Evolutionary conservation across 2,113 vertebrate genomes (phyloP).

Genomic region (Chitala chitala): DNA sequence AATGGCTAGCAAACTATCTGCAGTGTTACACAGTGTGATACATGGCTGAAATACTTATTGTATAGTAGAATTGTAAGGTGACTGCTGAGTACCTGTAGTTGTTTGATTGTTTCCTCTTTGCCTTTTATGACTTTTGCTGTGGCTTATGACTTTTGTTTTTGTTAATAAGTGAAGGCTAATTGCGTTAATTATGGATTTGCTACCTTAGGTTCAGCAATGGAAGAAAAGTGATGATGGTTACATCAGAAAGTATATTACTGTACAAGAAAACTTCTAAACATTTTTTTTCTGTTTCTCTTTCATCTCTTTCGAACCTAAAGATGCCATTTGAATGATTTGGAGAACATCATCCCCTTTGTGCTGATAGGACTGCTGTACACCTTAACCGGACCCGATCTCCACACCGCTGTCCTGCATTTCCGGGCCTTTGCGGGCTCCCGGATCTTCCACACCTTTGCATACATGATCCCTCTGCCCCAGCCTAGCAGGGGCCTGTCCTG

Average conservation of each 20-base stretch:
- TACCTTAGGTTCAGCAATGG: background rate
- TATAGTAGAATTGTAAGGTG: too few relatives aligned
- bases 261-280: background rate
- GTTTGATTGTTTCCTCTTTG: too few relatives aligned
- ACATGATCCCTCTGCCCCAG: conserved; percentile 72
- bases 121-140: too few relatives aligned
- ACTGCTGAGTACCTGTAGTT: too few relatives aligned
- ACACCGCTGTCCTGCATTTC: conserved; percentile 75
- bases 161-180: too few relatives aligned
- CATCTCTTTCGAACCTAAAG: conserved; percentile 55
- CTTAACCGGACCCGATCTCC: conserved; percentile 67
- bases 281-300: background rate
- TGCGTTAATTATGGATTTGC: background rate
- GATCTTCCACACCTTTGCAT: conserved; percentile 70
- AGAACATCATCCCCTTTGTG: conserved; percentile 83
- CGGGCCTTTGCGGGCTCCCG: conserved; percentile 70
- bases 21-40: too few relatives aligned
- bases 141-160: too few relatives aligned
- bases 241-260: background rate
- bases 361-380: conserved; percentile 77
- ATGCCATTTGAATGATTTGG: conserved; percentile 86
- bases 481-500: conserved; percentile 71
- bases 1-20: too few relatives aligned
- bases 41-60: too few relatives aligned
- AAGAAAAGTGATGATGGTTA: background rate